Evolutionary conservation across 2,113 vertebrate species (phyloP), one percentile per base, ranked within the genome.

Genomic region (Barbus barbus): DNA sequence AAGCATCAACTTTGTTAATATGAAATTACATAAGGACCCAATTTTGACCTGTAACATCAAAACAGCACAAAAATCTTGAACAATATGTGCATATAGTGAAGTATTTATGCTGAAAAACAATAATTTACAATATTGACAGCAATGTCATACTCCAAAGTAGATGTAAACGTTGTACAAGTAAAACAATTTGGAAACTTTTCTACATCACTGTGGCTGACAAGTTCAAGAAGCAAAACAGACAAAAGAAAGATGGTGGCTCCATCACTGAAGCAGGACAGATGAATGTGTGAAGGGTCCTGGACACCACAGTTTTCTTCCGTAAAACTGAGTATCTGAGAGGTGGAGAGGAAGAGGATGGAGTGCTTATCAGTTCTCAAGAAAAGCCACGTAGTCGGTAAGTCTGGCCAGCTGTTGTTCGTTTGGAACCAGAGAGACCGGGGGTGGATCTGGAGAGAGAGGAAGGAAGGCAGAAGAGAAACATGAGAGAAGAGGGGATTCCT

Each of bases 321-420:
- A 78, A 65, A 84, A 83, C 85, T 51, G 36, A 67, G 58, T 75
- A 86, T 76, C 28, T 67, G 53, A 83, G 24, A 82, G 24, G 46
- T 56, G 77, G 53, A 24, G 73, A 13, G 83, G 74, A 73, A 78
- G 58, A 13, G 71, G 9, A 77, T 79, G 18, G 82, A 58, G n/a
- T 51, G 38, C 86, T 92, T 88, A 90, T 98, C 96, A 99, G 84
- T 98, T 99, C 93, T 99, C 97, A 58, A 99, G 96, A 90, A 99
- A 99, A 94, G 97, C 97, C 95, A 99, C 97, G 28, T 99, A 99
- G 92, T 99, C 97, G 51, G 97, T 98, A 88, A 99, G 92, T 93
- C 97, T 95, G 92, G 97, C 97, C 92, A 99, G 86, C 93, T 99
- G 98, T 93, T 99, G 97, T 77, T 99, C 97, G 9, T 97, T 99